Conservation (phyloP, 2,797 vertebrate genomes). For the Trematomus bernacchii region DNA sequence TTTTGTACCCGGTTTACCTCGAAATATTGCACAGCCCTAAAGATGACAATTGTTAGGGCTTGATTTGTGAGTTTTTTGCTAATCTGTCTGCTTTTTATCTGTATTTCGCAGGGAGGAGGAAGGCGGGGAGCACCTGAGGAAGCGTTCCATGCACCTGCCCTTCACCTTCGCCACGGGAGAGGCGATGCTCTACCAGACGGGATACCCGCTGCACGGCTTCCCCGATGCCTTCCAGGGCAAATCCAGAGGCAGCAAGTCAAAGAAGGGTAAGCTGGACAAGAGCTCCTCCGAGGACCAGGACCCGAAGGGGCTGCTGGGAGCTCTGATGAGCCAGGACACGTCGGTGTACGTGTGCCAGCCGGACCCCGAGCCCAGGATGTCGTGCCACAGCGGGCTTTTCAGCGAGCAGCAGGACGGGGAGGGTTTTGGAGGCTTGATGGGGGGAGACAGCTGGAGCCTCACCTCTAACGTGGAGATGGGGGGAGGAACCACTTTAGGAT, state of each 20-base stretch:
- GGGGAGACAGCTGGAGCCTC: constrained; percentile 38
- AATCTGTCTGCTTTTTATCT: background rate
- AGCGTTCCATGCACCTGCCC: constrained; percentile 86
- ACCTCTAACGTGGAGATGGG: constrained; percentile 22
- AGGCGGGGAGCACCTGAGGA: constrained; percentile 87
- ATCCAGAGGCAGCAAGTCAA: constrained; percentile 72
- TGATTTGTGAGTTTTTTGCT: background rate
- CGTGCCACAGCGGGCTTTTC: constrained; percentile 66
- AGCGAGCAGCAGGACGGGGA: constrained; percentile 39
- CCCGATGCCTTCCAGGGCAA: constrained; percentile 71
- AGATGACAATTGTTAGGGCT: fast-evolving
- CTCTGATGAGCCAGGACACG: constrained; percentile 85
- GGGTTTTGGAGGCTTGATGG: background rate
- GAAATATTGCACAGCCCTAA: too few species aligned
- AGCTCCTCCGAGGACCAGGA: constrained; percentile 54
- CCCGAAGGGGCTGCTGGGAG: constrained; percentile 84
- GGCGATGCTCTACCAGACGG: constrained; percentile 86
- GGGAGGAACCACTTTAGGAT: constrained; percentile 39
- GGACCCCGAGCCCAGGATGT: constrained; percentile 54
- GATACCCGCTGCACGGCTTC: constrained; percentile 76
- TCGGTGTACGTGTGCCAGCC: constrained; percentile 81
- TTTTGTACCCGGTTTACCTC: too few species aligned
- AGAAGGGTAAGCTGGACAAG: constrained; percentile 76
- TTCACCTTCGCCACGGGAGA: constrained; percentile 89
- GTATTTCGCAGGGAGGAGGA: constrained; percentile 84